phyloP scores from a whole-genome alignment of 2,797 vertebrate genomes.

The Myotis planiceps region DNA sequence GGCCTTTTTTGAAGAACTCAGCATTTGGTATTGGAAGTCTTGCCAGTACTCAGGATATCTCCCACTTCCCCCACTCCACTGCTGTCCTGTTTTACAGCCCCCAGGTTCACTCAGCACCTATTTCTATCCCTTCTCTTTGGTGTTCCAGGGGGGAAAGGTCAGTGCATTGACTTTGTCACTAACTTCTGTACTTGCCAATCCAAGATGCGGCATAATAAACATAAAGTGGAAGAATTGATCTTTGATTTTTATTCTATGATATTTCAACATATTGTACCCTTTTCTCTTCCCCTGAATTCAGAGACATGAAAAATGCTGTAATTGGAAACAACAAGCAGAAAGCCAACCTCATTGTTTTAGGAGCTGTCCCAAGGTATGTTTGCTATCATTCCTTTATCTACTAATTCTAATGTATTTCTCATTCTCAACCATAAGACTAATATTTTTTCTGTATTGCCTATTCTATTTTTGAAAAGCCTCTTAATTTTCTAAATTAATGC shows the following conservation, averaged over 20 bases:
- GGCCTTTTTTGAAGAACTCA: background rate
- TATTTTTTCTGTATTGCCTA: background rate
- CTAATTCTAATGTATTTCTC: constrained; percentile 65
- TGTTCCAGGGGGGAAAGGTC: background rate
- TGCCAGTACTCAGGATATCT: background rate
- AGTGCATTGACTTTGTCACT: constrained; percentile 13
- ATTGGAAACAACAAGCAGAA: constrained; percentile 99
- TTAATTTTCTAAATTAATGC: background rate
- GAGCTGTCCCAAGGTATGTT: constrained; percentile 97
- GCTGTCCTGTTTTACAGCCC: background rate
- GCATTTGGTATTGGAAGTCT: background rate
- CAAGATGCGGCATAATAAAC: constrained; percentile 10
- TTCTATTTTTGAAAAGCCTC: background rate
- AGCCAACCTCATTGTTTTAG: constrained; percentile 99
- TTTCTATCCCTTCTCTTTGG: background rate
- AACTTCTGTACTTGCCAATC: background rate
- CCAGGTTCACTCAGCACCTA: background rate
- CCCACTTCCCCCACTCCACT: background rate
- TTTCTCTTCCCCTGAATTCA: constrained; percentile 88
- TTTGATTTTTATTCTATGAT: constrained; percentile 65
- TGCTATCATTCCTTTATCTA: constrained; percentile 82
- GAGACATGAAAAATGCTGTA: constrained; percentile 99
- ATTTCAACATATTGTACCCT: constrained; percentile 84
- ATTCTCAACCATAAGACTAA: background rate
- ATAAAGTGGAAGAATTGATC: constrained; percentile 58